Conservation (phyloP, 2,797 vertebrate species). For the Spinibarbus caldwelli region DNA sequence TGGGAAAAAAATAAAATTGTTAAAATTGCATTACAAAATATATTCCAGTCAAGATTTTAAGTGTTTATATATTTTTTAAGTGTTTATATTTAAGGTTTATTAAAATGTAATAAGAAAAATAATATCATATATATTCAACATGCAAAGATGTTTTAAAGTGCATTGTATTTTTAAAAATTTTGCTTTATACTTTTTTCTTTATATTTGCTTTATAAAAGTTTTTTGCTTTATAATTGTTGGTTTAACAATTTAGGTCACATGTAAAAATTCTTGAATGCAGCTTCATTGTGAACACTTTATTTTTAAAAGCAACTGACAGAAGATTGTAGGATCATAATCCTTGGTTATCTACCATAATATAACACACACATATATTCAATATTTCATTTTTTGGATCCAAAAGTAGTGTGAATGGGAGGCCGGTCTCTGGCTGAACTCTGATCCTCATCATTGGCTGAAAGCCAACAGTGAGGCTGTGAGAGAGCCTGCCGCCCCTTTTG, state of each 20-base stretch:
- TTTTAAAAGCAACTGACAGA: not conserved
- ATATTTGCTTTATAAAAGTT: too few relatives aligned
- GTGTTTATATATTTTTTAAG: not conserved
- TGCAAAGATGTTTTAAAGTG: not conserved
- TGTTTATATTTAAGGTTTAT: not conserved
- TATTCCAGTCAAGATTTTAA: too few relatives aligned
- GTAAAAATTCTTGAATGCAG: not conserved
- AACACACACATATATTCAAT: too few relatives aligned
- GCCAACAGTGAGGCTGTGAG: slow-evolving; percentile 39
- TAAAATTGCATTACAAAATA: too few relatives aligned
- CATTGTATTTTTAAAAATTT: not conserved
- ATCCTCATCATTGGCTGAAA: slow-evolving; percentile 32
- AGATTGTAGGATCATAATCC: not conserved
- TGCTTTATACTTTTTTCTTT: not conserved
- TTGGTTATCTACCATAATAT: not conserved
- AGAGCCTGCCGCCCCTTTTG: slow-evolving; percentile 61
- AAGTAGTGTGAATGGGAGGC: not conserved
- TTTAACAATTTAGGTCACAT: not conserved
- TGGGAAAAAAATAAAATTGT: too few relatives aligned
- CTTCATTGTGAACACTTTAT: not conserved
- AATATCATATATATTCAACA: not conserved
- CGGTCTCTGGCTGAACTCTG: slow-evolving; percentile 12
- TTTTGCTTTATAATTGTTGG: too few relatives aligned
- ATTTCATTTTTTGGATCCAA: not conserved
- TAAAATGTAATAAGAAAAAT: not conserved